These are phyloP conservation scores for Micrasema minimum DNA, from an alignment of 1,140 invertebrate genomes.

Conservation along the genomic window DNA sequence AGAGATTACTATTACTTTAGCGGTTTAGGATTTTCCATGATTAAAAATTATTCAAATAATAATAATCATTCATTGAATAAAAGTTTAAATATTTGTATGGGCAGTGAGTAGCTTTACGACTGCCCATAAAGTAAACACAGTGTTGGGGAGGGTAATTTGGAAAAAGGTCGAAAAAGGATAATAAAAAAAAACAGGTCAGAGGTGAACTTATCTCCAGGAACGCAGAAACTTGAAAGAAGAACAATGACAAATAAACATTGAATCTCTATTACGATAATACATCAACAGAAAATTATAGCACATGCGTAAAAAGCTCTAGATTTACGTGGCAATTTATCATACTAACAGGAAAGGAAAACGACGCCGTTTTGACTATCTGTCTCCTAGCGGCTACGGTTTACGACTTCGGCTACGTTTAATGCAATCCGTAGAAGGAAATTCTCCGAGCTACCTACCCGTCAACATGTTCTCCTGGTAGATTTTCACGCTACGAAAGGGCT, in stretches of 20 bases:
- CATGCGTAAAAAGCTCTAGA: not conserved
- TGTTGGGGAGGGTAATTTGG: slow-evolving; percentile 2
- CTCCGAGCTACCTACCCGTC: slow-evolving; percentile 16
- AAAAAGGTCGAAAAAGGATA: slow-evolving; percentile 21
- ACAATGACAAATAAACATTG: not conserved
- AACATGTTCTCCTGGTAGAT: slow-evolving; percentile 48
- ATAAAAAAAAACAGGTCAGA: slow-evolving; percentile 54
- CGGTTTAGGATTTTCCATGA: too few relatives aligned
- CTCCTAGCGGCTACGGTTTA: not conserved
- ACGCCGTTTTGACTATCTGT: not conserved
- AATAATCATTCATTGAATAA: too few relatives aligned
- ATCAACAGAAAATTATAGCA: not conserved
- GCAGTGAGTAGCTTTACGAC: too few relatives aligned
- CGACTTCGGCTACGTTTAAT: slow-evolving; percentile 1
- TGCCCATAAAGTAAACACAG: too few relatives aligned
- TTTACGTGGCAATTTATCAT: not conserved
- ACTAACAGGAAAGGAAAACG: too few relatives aligned
- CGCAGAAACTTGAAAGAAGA: slow-evolving; percentile 17
- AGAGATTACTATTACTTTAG: too few relatives aligned
- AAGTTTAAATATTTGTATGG: too few relatives aligned
- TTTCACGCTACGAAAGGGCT: slow-evolving; percentile 55
- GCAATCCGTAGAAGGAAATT: slow-evolving; percentile 20
- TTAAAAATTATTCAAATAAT: too few relatives aligned
- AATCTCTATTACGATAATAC: not conserved
- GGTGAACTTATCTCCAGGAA: slow-evolving; percentile 47